These are phyloP conservation scores for Ichneumoninae sp. DNA, from an alignment of 2,888 invertebrate species.

Conservation along the genomic window DNA sequence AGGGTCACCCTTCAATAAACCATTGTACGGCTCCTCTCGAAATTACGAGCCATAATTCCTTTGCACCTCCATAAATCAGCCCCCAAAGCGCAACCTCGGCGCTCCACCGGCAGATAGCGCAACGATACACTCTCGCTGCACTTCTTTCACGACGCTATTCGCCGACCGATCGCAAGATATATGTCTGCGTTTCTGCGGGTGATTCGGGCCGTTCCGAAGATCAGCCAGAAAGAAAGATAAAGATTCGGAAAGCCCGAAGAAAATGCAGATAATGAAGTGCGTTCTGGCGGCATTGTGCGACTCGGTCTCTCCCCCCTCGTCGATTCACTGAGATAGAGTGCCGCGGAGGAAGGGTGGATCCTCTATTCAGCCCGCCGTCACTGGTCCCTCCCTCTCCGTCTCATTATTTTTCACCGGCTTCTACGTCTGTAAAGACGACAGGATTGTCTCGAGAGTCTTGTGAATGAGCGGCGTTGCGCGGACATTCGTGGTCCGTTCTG, in stretches of 20 bases:
- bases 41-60: slow-evolving; percentile 61
- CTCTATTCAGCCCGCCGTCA: slow-evolving; percentile 53
- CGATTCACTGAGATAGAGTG: slow-evolving; percentile 47
- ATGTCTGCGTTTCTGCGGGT: slow-evolving; percentile 1
- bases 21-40: slow-evolving; percentile 27
- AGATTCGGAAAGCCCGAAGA: slow-evolving; percentile 40
- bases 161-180: slow-evolving; percentile 11
- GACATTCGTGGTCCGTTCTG: slow-evolving; percentile 66
- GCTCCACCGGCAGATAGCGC: slow-evolving; percentile 49
- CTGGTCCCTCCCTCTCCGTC: slow-evolving; percentile 9
- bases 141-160: slow-evolving; percentile 21
- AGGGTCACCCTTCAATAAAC: slow-evolving; percentile 39
- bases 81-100: slow-evolving; percentile 15
- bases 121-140: slow-evolving; percentile 15
- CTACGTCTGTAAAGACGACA: slow-evolving; percentile 56
- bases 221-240: slow-evolving; percentile 48
- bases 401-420: slow-evolving; percentile 41
- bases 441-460: slow-evolving; percentile 64
- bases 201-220: slow-evolving; percentile 40
- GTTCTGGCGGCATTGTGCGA: slow-evolving; percentile 37
- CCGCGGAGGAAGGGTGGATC: slow-evolving; percentile 59
- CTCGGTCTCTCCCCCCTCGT: slow-evolving; percentile 25
- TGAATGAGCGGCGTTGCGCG: slow-evolving; percentile 65
- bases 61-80: slow-evolving; percentile 62
- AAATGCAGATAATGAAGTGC: slow-evolving; percentile 59